These are phyloP conservation scores for Acromyrmex echinatior DNA, from an alignment of 1,140 invertebrate species.

Conservation along the genomic window DNA sequence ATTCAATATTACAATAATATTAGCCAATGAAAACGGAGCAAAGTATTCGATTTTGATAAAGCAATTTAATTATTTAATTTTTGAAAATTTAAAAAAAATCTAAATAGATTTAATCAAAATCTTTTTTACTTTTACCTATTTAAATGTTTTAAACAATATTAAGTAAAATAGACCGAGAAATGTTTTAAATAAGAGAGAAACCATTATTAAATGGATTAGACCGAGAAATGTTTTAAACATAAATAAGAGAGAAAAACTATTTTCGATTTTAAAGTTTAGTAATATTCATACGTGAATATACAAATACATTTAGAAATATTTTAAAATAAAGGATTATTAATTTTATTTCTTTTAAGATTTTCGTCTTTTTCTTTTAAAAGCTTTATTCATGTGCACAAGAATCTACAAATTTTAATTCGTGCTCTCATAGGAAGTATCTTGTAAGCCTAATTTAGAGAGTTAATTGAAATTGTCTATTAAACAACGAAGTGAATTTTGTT, in stretches of 20 bases:
- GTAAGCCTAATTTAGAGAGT: slow-evolving; percentile 17
- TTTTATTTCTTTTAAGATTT: slow-evolving; percentile 2
- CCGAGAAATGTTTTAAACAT: too few species aligned
- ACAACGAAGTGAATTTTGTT: neutral
- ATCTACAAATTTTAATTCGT: neutral
- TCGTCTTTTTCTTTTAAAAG: neutral
- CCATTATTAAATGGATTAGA: too few species aligned
- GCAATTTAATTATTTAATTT: neutral
- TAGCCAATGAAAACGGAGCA: neutral
- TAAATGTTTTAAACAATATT: neutral
- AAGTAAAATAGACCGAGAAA: too few species aligned
- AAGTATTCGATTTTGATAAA: neutral
- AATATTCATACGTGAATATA: too few species aligned
- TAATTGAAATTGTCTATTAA: slow-evolving; percentile 47
- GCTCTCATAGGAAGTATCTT: neutral
- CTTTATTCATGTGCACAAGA: neutral
- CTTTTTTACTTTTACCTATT: neutral
- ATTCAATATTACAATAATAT: neutral
- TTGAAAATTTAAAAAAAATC: neutral
- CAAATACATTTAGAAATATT: neutral
- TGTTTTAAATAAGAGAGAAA: too few species aligned
- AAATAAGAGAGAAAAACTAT: too few species aligned
- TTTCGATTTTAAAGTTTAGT: too few species aligned
- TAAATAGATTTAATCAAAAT: slow-evolving; percentile 10
- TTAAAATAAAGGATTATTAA: neutral